A percentile compares a stretch with the other conserved stretches of the same genome.
These are phyloP conservation scores for Nephotettix cincticeps DNA, from an alignment of 1,140 invertebrate species.

Conservation along the genomic window DNA sequence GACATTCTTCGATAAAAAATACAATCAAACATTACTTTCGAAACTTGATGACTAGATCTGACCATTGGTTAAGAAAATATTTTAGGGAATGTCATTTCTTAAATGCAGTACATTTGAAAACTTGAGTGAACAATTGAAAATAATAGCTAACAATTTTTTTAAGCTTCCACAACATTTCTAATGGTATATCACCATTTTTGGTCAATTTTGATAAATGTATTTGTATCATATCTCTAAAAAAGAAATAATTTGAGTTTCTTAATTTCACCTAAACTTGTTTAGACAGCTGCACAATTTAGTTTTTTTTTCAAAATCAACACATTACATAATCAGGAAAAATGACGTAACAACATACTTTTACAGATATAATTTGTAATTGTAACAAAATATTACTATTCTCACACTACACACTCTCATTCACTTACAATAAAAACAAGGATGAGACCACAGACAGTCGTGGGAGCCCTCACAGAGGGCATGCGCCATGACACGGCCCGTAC, in stretches of 20 bases:
- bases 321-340: slow-evolving; percentile 8
- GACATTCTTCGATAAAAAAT: too few relatives aligned
- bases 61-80: background rate
- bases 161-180: too few relatives aligned
- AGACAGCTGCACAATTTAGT: background rate
- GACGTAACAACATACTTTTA: slow-evolving; percentile 16
- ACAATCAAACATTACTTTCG: too few relatives aligned
- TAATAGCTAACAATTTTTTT: too few relatives aligned
- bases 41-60: background rate
- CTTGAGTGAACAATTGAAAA: too few relatives aligned
- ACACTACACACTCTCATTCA: background rate
- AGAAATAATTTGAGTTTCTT: too few relatives aligned
- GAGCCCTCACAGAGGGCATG: slow-evolving; percentile 11
- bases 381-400: slow-evolving; percentile 5
- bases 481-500: slow-evolving; percentile 9
- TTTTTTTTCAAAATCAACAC: background rate
- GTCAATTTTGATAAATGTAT: too few relatives aligned
- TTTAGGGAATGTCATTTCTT: background rate
- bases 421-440: background rate
- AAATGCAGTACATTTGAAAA: background rate
- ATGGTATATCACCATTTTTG: too few relatives aligned
- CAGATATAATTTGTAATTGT: slow-evolving; percentile 1
- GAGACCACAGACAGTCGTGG: background rate
- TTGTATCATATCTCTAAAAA: too few relatives aligned
- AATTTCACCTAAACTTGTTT: too few relatives aligned